These are phyloP conservation scores for Syngnathus floridae DNA, from an alignment of 2,113 vertebrate genomes.

Conservation along the genomic window DNA sequence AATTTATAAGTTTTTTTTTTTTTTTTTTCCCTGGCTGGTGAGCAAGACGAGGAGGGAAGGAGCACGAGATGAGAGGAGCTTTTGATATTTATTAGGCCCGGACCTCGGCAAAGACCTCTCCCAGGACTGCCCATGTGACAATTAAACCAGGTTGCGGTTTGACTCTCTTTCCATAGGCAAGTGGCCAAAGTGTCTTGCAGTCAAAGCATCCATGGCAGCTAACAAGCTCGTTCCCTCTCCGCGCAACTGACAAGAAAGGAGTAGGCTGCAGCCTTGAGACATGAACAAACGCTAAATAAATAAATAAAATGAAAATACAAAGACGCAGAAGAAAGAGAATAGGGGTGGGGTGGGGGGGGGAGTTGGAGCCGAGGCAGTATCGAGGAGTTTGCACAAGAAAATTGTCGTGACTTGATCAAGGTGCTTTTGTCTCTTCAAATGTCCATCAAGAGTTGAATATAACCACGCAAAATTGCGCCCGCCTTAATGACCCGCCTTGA, in stretches of 20 bases:
- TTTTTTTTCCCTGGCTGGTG: conserved; percentile 75
- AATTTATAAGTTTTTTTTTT: conserved; percentile 78
- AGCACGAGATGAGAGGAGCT: conserved; percentile 76
- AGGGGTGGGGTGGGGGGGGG: not conserved
- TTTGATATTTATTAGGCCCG: conserved; percentile 90
- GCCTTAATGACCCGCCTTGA: conserved; percentile 77
- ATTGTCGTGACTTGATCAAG: conserved; percentile 86
- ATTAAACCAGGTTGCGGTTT: conserved; percentile 97
- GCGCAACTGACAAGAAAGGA: conserved; percentile 81
- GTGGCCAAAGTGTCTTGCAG: conserved; percentile 90
- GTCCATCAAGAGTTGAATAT: conserved; percentile 12
- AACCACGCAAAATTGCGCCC: conserved; percentile 51
- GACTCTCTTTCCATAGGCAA: conserved; percentile 97
- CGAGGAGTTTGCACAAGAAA: conserved; percentile 81
- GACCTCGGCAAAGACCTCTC: conserved; percentile 82
- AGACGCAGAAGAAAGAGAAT: conserved; percentile 36
- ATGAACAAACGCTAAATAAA: conserved; percentile 65
- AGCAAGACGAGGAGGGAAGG: conserved; percentile 28
- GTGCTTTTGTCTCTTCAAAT: conserved; percentile 60
- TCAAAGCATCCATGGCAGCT: conserved; percentile 94
- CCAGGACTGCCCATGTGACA: conserved; percentile 93
- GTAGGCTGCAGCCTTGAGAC: conserved; percentile 81
- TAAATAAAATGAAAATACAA: conserved; percentile 51
- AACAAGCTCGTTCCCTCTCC: conserved; percentile 95
- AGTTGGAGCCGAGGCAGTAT: conserved; percentile 27